phyloP scores from a whole-genome alignment of 2,888 invertebrate genomes.

The Hyppa rectilinea region DNA sequence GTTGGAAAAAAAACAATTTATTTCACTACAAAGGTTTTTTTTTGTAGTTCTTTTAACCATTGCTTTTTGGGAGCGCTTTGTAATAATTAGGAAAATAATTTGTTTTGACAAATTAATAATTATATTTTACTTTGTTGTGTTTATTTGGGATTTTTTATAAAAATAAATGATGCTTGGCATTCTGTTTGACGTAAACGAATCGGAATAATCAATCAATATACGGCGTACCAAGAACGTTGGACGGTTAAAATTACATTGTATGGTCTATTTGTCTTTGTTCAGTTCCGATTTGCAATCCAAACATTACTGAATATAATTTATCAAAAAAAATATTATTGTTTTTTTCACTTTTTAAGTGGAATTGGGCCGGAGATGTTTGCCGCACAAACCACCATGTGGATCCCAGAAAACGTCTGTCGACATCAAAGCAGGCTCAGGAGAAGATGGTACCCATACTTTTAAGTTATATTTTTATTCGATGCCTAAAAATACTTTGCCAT shows the following conservation, averaged over 20 bases:
- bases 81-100: conserved; percentile 28
- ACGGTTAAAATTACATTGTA: not conserved
- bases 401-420: no score
- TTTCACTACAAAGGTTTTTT: conserved; percentile 28
- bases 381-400: no score
- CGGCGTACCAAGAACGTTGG: no score
- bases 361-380: no score
- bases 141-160: not conserved
- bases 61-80: conserved; percentile 14
- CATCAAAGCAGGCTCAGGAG: no score
- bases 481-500: no score
- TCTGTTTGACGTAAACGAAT: not conserved
- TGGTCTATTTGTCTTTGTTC: no score
- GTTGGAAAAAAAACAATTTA: conserved; percentile 43
- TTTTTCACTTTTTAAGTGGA: no score
- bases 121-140: not conserved
- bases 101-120: not conserved
- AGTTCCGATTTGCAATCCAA: not conserved
- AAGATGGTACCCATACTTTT: no score
- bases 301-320: not conserved
- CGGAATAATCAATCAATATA: conserved; percentile 4
- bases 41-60: conserved; percentile 1
- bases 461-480: no score
- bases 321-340: no score
- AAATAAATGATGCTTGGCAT: not conserved